Evolutionary conservation across 1,140 invertebrate genomes (phyloP), one percentile per base, ranked within the genome.

Genomic region (Brachionus manjavacas): DNA sequence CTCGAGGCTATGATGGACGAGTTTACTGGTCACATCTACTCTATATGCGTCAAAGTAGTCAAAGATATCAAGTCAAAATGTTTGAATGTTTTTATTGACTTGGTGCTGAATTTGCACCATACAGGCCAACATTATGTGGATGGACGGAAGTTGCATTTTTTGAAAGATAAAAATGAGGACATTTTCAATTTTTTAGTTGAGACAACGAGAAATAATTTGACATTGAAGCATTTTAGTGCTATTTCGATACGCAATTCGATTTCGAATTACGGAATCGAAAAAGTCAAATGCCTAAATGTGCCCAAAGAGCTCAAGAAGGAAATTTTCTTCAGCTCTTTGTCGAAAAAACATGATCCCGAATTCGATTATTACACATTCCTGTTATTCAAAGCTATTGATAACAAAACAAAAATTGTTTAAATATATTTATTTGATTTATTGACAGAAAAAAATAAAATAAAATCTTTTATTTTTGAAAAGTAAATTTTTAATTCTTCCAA

Each of bases 1-100:
- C 25, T 55, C 11, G 28, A 80, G 31, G 8, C n/a, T 55, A 68
- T 81, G 79, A 60, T 81, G 12, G 23, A 81, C n/a, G 79, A 81
- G 23, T 81, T 81, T 81, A 14, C 66, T 28, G 14, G n/a, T 60
- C 23, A 81, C 9, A 20, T 81, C 7, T 81, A 81, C 35, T 14
- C 28, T 16, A 64, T 16, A 20, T 81, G 52, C 64, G 4, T 8
- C 7, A 60, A 68, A 68, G 79, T 81, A 20, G 25, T 81, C 39
- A 81, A 81, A n/a, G 79, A 81, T 68, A 16, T 41, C 35, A 81
- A 81, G 31, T 25, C 79, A 46, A 81, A 31, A 4, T 64, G 79
- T 81, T 43, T 81, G 25, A 68, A 81, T 20, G n/a, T 64, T 25
- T 81, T 41, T 35, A 66, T 81, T 16, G 52, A 81, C 11, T 6